Percentiles rank a stretch among this genome's conserved stretches.
phyloP scores from a whole-genome alignment of 2,888 invertebrate species.

The Philaethria dido region DNA sequence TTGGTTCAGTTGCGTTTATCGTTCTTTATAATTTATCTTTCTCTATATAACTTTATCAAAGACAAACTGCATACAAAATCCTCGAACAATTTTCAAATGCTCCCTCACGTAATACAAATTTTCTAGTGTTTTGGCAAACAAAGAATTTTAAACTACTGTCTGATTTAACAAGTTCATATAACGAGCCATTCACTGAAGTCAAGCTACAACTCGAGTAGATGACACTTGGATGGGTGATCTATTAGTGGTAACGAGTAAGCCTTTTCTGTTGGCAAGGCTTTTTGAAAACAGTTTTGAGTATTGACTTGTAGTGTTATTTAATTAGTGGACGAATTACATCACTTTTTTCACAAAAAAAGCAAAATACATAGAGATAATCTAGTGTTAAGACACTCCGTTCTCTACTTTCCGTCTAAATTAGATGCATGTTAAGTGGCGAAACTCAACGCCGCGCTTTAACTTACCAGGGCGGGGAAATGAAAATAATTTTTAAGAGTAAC shows the following conservation, averaged over 20 bases:
- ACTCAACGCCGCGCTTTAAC: too few relatives aligned
- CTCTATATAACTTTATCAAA: too few relatives aligned
- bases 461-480: too few relatives aligned
- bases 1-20: too few relatives aligned
- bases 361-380: too few relatives aligned
- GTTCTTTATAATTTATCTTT: too few relatives aligned
- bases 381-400: too few relatives aligned
- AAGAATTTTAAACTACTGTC: constrained; percentile 12
- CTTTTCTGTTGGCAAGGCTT: constrained; percentile 7
- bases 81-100: background rate
- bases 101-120: background rate
- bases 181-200: constrained; percentile 14
- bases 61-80: background rate
- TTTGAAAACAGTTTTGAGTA: background rate
- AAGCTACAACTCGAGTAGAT: constrained; percentile 4
- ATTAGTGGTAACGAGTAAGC: constrained; percentile 5
- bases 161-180: constrained; percentile 16
- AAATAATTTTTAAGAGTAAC: too few relatives aligned
- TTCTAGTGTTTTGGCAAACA: constrained; percentile 14
- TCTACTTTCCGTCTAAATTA: too few relatives aligned
- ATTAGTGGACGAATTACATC: too few relatives aligned
- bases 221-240: background rate
- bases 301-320: background rate
- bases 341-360: background rate
- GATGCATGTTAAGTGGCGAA: too few relatives aligned